These are phyloP conservation scores for Esperia sulphurella DNA, from an alignment of 2,888 invertebrate species.

Conservation along the genomic window DNA sequence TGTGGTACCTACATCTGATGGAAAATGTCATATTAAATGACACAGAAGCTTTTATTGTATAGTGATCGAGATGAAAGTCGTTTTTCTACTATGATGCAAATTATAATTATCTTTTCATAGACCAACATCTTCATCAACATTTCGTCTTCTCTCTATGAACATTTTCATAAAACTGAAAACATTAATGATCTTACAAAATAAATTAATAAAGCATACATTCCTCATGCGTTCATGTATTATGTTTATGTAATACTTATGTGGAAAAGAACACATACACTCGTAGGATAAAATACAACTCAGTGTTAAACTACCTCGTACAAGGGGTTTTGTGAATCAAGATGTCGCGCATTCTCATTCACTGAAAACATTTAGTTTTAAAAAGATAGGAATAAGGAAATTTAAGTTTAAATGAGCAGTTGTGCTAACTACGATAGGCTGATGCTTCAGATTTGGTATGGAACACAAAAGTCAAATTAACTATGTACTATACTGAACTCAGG, in stretches of 20 bases:
- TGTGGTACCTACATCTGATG: too few relatives aligned
- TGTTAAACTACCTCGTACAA: constrained; percentile 26
- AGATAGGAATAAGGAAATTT: constrained; percentile 22
- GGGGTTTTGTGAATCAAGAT: constrained; percentile 51
- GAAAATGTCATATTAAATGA: too few relatives aligned
- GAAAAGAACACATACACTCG: constrained; percentile 67
- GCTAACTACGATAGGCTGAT: constrained; percentile 26
- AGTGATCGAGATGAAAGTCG: not conserved
- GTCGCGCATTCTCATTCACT: constrained; percentile 58
- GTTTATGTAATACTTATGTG: not conserved
- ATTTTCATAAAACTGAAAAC: not conserved
- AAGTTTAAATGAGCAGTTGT: constrained; percentile 17
- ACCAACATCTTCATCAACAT: too few relatives aligned
- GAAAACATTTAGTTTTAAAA: constrained; percentile 13
- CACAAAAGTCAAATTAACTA: not conserved
- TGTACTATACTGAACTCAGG: constrained; percentile 6
- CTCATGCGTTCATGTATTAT: constrained; percentile 4
- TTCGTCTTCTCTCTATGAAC: not conserved
- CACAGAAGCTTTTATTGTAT: not conserved
- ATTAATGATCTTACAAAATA: constrained; percentile 1
- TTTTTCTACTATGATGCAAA: not conserved
- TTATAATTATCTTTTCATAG: not conserved
- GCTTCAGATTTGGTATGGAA: constrained; percentile 3
- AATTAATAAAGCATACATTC: constrained; percentile 3
- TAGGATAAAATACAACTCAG: constrained; percentile 28